phyloP scores from a whole-genome alignment of 2,888 invertebrate species.

The Pandemis corylana region DNA sequence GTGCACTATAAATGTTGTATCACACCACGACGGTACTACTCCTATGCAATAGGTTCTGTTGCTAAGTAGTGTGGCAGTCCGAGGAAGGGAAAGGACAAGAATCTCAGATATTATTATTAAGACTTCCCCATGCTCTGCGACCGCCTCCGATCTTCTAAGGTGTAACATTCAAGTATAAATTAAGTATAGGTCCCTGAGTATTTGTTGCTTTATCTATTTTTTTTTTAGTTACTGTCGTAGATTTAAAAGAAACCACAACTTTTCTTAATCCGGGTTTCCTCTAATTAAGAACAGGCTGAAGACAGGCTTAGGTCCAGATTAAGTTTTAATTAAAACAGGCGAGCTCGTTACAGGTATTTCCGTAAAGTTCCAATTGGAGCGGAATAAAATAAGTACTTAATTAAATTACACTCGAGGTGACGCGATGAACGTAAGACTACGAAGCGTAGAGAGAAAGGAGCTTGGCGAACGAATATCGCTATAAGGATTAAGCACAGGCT shows the following conservation, averaged over 20 bases:
- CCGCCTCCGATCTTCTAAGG: too few species aligned
- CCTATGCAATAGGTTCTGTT: too few species aligned
- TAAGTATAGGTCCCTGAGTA: too few species aligned
- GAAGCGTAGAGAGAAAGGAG: neutral
- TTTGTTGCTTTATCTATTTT: neutral
- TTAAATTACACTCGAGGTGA: neutral
- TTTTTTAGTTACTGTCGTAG: neutral
- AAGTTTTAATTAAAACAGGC: slow-evolving; percentile 27
- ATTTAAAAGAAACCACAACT: neutral
- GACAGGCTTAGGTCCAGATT: neutral
- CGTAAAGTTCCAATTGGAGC: slow-evolving; percentile 9
- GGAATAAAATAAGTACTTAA: slow-evolving; percentile 5
- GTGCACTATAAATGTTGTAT: too few species aligned
- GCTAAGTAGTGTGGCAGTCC: too few species aligned
- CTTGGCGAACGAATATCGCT: neutral
- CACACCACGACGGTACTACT: too few species aligned
- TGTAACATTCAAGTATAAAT: too few species aligned
- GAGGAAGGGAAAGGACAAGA: too few species aligned
- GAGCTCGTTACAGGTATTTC: neutral
- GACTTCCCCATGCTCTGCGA: too few species aligned
- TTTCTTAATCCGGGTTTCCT: slow-evolving; percentile 1
- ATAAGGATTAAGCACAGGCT: neutral
- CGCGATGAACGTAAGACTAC: neutral
- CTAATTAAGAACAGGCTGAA: neutral
- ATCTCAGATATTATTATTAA: too few species aligned